These are phyloP conservation scores for Crotalus helleri DNA, from an alignment of 2,113 vertebrate genomes.

Conservation along the genomic window DNA sequence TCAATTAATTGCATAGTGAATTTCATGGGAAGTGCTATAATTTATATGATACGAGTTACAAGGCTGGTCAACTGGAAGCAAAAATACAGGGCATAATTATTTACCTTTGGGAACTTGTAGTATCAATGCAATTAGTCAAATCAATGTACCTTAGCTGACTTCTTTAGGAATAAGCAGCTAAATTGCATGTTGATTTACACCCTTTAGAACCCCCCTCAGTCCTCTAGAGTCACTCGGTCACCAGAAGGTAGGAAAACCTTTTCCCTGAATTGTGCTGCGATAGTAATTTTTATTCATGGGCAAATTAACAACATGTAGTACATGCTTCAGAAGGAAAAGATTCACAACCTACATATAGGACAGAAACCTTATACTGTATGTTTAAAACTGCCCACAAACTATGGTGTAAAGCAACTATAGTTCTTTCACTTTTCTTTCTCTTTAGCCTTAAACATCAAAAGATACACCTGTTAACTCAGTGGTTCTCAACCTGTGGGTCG, in stretches of 20 bases:
- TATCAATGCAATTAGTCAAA: conserved; percentile 1
- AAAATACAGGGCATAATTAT: neutral
- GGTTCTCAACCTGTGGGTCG: no score
- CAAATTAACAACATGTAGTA: no score
- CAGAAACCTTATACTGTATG: neutral
- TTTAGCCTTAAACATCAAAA: no score
- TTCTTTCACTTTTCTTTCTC: neutral
- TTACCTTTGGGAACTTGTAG: conserved; percentile 19
- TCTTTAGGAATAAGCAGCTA: conserved; percentile 19
- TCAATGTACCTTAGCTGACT: neutral
- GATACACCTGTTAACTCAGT: no score
- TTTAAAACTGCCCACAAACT: neutral
- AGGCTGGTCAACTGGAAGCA: conserved; percentile 17
- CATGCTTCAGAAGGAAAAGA: neutral
- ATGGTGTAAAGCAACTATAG: neutral
- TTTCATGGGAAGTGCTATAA: conserved; percentile 29
- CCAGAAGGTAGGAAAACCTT: neutral
- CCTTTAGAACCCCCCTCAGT: conserved; percentile 17
- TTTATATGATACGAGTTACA: conserved; percentile 1
- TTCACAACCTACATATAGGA: neutral
- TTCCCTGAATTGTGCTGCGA: neutral
- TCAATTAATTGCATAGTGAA: conserved; percentile 33
- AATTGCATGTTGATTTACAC: conserved; percentile 8
- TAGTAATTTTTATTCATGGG: neutral
- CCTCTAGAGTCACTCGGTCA: neutral